Evolutionary conservation across 2,797 vertebrate species (phyloP).

Genomic region (Coreius guichenoti): DNA sequence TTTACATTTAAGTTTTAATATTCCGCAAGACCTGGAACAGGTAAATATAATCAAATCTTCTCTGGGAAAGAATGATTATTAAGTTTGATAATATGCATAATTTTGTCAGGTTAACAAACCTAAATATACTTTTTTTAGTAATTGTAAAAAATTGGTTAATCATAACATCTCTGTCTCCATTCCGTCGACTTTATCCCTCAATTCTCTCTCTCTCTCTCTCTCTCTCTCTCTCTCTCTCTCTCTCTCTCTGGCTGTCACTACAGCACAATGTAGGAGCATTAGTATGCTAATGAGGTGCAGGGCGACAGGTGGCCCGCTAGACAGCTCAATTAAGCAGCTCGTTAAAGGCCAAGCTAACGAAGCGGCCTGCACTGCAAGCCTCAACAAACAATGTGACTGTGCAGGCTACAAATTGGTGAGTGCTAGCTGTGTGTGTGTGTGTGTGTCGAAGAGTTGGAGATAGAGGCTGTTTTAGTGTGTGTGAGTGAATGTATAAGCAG

Average conservation of each 20-base stretch:
- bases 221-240: slow-evolving; percentile 46
- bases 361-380: slow-evolving; percentile 93
- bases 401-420: slow-evolving; percentile 91
- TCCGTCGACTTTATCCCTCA: neutral
- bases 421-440: slow-evolving; percentile 66
- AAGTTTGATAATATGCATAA: neutral
- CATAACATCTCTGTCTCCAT: slow-evolving; percentile 34
- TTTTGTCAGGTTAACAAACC: neutral
- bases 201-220: slow-evolving; percentile 6
- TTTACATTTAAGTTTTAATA: neutral
- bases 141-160: slow-evolving; percentile 18
- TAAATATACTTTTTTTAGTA: neutral
- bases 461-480: slow-evolving; percentile 31
- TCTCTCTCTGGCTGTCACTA: slow-evolving; percentile 75
- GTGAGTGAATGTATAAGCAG: slow-evolving; percentile 12
- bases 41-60: neutral
- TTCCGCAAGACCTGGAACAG: neutral
- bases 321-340: slow-evolving; percentile 99
- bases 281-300: slow-evolving; percentile 99
- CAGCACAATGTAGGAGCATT: slow-evolving; percentile 98
- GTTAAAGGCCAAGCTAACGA: slow-evolving; percentile 99
- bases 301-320: slow-evolving; percentile 99
- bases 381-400: slow-evolving; percentile 98
- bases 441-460: slow-evolving; percentile 46
- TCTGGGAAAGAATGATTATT: neutral